These are phyloP conservation scores for Mylabris phalerata DNA, from an alignment of 1,140 invertebrate species.

Conservation along the genomic window DNA sequence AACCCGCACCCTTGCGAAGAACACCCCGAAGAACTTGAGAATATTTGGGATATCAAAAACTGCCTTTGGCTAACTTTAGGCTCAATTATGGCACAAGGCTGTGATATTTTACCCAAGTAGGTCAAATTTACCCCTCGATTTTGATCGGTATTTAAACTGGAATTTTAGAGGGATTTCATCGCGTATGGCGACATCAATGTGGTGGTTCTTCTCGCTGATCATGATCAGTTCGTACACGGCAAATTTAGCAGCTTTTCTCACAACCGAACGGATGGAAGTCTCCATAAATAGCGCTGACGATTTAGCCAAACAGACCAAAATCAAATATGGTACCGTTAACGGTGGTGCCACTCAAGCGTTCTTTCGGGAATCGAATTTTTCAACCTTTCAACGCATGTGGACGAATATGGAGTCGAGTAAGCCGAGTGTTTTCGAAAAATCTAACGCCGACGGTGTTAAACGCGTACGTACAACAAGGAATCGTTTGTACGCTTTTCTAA, in stretches of 20 bases:
- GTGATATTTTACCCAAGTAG: slow-evolving; percentile 73
- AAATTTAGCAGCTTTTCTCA: slow-evolving; percentile 91
- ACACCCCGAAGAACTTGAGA: slow-evolving; percentile 71
- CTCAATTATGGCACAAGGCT: slow-evolving; percentile 75
- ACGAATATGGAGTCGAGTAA: slow-evolving; percentile 71
- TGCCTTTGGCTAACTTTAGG: slow-evolving; percentile 72
- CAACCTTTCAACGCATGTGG: slow-evolving; percentile 61
- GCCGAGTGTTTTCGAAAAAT: slow-evolving; percentile 74
- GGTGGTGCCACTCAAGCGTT: slow-evolving; percentile 68
- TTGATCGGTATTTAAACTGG: not conserved
- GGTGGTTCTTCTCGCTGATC: slow-evolving; percentile 96
- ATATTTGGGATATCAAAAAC: slow-evolving; percentile 70
- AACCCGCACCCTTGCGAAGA: slow-evolving; percentile 79
- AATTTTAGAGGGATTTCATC: slow-evolving; percentile 61
- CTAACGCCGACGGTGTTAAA: slow-evolving; percentile 77
- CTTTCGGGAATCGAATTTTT: slow-evolving; percentile 63
- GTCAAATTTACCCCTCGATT: slow-evolving; percentile 18
- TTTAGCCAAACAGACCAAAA: slow-evolving; percentile 79
- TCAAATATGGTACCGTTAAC: slow-evolving; percentile 74
- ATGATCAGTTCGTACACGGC: slow-evolving; percentile 96
- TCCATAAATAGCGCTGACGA: slow-evolving; percentile 86
- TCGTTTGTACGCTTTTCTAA: slow-evolving; percentile 68
- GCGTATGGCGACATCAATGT: slow-evolving; percentile 74
- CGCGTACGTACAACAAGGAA: slow-evolving; percentile 65
- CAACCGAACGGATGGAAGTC: slow-evolving; percentile 72